Evolutionary conservation across 1,140 invertebrate species (phyloP), one percentile per base, ranked within the genome.

Genomic region (Teleogryllus occipitalis): DNA sequence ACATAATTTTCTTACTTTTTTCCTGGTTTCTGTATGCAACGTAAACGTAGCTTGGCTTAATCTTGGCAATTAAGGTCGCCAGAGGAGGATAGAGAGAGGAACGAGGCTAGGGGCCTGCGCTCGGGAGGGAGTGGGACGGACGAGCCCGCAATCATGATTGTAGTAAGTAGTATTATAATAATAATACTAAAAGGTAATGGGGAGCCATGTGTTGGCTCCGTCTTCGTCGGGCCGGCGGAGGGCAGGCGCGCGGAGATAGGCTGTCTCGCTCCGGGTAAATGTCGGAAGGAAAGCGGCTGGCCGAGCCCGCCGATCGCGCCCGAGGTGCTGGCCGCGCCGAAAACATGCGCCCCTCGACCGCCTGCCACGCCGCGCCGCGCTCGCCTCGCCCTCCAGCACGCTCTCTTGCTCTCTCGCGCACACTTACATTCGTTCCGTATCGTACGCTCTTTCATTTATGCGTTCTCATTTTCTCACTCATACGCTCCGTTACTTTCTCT

Each of bases 1-100:
- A 65, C 54, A 65, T 65, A 65, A 65, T 65, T 65, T 65, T 65
- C 54, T 65, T 65, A 65, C 54, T 65, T 65, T 65, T 65, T 65
- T 65, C 54, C 54, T 65, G 54, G 54, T 65, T 65, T 65, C 54
- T 65, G 54, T 65, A 65, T 65, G 54, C 54, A 65, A 65, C 54
- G 54, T 65, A 65, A 65, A 65, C 54, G 54, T 65, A 65, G 54
- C 54, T 65, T 65, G 54, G 54, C 54, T 65, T 65, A 65, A 65
- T 65, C 54, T 65, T 65, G 54, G 54, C 54, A 65, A 65, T 65
- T 65, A 65, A 65, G 54, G 54, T 65, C 54, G 54, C 54, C 54
- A 65, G 54, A 65, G 18, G 54, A 65, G 54, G 54, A 65, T 65
- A 18, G 54, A 10, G 54, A 65, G 54, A 65, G 54, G 18, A 18